Evolutionary conservation across 2,797 vertebrate genomes (phyloP), one percentile per base, ranked within the genome.

Genomic region (Falco concolor): DNA sequence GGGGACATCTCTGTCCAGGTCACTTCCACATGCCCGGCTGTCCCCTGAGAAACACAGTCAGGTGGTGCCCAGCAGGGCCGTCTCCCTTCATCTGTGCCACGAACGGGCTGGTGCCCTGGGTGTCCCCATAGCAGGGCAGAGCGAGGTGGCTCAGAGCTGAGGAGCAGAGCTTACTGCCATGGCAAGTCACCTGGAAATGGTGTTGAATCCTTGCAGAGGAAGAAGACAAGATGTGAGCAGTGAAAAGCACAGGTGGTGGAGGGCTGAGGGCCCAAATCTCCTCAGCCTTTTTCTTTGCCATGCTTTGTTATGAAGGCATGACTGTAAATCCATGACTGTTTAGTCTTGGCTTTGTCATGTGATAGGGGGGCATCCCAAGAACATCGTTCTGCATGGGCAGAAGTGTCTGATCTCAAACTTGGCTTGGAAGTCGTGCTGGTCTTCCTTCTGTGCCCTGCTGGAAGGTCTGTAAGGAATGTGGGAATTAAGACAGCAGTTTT

Each of bases 1-100:
- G 45, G 50, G 65, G 34, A 27, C 36, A 8, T 13, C 42, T 20
- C 36, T 1, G 1, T 10, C 6, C 1, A 1, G 10, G 10, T 38
- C 19, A 59, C 18, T 49, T 76, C 34, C 69, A 1, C 2, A 8
- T 53, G 60, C n/a, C 42, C 10, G 36, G 25, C 50, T 61, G 7
- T 40, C 40, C 38, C 28, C 60, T 8, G 22, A 73, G 50, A 53
- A 10, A 25, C 13, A 5, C 45, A 13, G 59, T 28, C 3, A 1
- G 34, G 30, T 0, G 1, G 56, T n/a, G 15, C 50, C 13, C 30
- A 15, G 44, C 6, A 10, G 45, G 16, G 34, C 70, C 5, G 0
- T 67, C 44, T 27, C 21, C 12, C n/a, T 16, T 52, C 32, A 4
- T 20, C 64, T 52, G 32, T 18, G 38, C n/a, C 27, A 3, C 49